Base-by-base conservation (phyloP, 1,140 invertebrate species). In the Oreohelix idahoensis region DNA sequence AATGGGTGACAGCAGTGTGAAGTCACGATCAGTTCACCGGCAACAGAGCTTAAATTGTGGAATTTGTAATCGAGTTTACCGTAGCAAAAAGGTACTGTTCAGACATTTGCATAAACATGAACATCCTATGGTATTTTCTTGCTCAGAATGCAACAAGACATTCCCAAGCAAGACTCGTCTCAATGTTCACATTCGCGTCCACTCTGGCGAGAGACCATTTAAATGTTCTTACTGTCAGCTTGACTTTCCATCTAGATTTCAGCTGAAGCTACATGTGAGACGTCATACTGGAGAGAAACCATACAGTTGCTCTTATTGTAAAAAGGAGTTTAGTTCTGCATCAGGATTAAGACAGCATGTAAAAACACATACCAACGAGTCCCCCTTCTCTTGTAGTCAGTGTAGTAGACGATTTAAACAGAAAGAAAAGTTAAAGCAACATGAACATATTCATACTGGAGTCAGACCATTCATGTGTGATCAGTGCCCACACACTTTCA, bases 271-370 rank as follows among this genome's bases (percentile, higher is more conserved):
- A 10, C 78, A 79, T 58, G 0, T 13, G 53, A 49, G 78, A 42
- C 49, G 49, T 11, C 78, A 79, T 39, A 79, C 78, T 4, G 78
- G 78, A 53, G 78, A 79, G 78, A 79, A 79, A 35, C 78, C 78
- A 15, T 79, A 79, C 78, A 36, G 23, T 13, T 79, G 78, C 36
- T 17, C 29, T 8, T 58, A 63, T 29, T 79, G 78, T 42, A 66
- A 69, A 0, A 66, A 32, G 26, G 11, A 35, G 20, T 79, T 79
- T 39, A 66, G 32, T 39, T 66, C 51, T 17, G 5, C 36, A 29
- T 63, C 49, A 15, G 26, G 26, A 58, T 32, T 79, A n/a, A 0
- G 32, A 13, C 36, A 39, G 15, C 78, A 79, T 42, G 1, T 32
- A 39, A 36, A 42, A 11, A 63, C 53, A 17, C 76, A 78, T 35